Conservation (phyloP, 2,113 vertebrate species). For the Thryonomys swinderianus region DNA sequence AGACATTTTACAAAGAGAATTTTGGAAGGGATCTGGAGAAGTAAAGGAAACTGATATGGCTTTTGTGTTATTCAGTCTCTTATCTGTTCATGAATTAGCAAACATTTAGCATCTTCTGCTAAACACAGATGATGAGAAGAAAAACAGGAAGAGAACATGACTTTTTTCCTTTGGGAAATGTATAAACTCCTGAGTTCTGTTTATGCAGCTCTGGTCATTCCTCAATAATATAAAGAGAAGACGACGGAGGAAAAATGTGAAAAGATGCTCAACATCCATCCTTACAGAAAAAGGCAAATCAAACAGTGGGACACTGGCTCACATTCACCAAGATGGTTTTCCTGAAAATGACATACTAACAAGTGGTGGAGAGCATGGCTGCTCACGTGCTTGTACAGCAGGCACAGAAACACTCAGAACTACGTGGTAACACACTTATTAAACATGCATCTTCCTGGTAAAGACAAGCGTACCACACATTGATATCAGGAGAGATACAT, state of each 20-base stretch:
- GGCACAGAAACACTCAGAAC: neutral
- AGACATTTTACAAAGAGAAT: conserved; percentile 23
- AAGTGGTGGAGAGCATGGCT: neutral
- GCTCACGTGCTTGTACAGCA: neutral
- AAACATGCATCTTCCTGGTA: neutral
- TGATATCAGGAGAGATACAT: neutral
- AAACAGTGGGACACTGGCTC: neutral
- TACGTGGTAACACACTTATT: neutral
- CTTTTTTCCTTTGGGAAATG: neutral
- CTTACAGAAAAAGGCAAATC: neutral
- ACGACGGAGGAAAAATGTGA: neutral
- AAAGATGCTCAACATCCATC: neutral
- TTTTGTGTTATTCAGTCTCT: neutral
- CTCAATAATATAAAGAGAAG: neutral
- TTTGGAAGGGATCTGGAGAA: neutral
- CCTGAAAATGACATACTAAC: neutral
- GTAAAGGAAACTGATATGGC: neutral
- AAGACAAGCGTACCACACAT: neutral
- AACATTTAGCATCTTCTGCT: conserved; percentile 6
- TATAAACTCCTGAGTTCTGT: neutral
- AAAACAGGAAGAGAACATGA: neutral
- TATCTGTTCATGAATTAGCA: neutral
- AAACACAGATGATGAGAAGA: neutral
- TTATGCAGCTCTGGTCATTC: neutral
- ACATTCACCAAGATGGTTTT: neutral